A percentile compares a stretch with the other conserved stretches of the same genome.
Conservation (phyloP, 2,888 invertebrate genomes). For the Cyrtodaria siliqua region DNA sequence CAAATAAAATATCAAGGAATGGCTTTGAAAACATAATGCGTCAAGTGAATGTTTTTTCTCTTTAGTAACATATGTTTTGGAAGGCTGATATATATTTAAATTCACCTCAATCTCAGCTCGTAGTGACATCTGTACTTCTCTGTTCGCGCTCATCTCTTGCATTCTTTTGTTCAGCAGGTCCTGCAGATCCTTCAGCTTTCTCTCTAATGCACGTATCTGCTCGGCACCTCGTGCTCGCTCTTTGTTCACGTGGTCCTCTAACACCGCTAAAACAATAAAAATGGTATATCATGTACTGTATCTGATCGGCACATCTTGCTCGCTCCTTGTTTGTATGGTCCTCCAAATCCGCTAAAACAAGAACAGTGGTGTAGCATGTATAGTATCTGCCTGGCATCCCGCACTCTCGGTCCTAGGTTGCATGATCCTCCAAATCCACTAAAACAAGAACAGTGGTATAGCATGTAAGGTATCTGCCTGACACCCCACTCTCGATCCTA, state of each 20-base stretch:
- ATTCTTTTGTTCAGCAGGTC: slow-evolving; percentile 37
- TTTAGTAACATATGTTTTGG: too few species aligned
- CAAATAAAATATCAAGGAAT: too few species aligned
- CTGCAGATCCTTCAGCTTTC: slow-evolving; percentile 46
- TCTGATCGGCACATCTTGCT: slow-evolving; percentile 19
- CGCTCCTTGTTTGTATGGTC: slow-evolving; percentile 34
- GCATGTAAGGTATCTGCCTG: too few species aligned
- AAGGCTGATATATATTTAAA: too few species aligned
- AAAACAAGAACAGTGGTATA: too few species aligned
- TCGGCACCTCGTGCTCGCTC: slow-evolving; percentile 35
- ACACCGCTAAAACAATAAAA: slow-evolving; percentile 19
- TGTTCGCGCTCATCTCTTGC: slow-evolving; percentile 48
- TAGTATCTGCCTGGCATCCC: too few species aligned
- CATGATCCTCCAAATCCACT: too few species aligned
- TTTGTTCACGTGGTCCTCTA: slow-evolving; percentile 27
- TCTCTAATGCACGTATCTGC: slow-evolving; percentile 36
- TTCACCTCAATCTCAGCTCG: slow-evolving; percentile 48
- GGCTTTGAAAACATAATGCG: too few species aligned
- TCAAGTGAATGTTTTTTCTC: too few species aligned
- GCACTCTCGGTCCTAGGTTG: too few species aligned
- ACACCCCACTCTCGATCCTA: too few species aligned
- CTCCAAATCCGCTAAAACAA: slow-evolving; percentile 31
- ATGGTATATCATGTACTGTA: slow-evolving; percentile 25
- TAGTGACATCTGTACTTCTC: slow-evolving; percentile 34
- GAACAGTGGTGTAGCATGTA: too few species aligned